Percentiles rank a stretch among this genome's conserved stretches.
phyloP scores from a whole-genome alignment of 92 coral and sea anemone genomes.

The Zoanthus solanderi region DNA sequence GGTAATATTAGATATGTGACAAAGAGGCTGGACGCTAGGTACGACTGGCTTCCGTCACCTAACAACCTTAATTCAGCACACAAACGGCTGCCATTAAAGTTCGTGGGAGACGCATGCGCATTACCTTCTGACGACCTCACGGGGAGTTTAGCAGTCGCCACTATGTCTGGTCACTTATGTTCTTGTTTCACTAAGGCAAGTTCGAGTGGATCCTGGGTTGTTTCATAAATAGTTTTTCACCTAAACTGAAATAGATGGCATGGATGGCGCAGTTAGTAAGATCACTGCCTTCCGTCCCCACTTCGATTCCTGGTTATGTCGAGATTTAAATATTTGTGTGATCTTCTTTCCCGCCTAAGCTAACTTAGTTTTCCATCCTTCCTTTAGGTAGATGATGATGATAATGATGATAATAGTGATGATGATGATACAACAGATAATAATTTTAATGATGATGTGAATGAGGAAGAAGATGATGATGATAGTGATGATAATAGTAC shows the following conservation, averaged over 20 bases:
- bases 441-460: no score
- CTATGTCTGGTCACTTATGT: constrained; percentile 67
- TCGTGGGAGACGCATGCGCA: constrained; percentile 75
- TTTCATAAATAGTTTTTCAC: neutral
- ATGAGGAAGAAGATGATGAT: no score
- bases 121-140: constrained; percentile 30
- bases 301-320: no score
- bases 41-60: constrained; percentile 94
- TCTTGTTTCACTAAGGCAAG: constrained; percentile 87
- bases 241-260: neutral
- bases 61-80: constrained; percentile 56
- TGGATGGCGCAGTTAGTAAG: no score
- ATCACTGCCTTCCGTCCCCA: no score
- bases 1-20: constrained; percentile 73
- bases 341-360: no score
- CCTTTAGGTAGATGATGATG: no score
- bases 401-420: no score
- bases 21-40: constrained; percentile 91
- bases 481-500: no score
- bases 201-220: neutral
- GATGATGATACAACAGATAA: no score
- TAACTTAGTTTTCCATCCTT: no score
- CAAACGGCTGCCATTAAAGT: constrained; percentile 58
- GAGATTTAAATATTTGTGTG: no score
- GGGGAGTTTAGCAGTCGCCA: constrained; percentile 81